Base-by-base conservation (phyloP, 2,113 vertebrate genomes). In the Lagopus leucura region DNA sequence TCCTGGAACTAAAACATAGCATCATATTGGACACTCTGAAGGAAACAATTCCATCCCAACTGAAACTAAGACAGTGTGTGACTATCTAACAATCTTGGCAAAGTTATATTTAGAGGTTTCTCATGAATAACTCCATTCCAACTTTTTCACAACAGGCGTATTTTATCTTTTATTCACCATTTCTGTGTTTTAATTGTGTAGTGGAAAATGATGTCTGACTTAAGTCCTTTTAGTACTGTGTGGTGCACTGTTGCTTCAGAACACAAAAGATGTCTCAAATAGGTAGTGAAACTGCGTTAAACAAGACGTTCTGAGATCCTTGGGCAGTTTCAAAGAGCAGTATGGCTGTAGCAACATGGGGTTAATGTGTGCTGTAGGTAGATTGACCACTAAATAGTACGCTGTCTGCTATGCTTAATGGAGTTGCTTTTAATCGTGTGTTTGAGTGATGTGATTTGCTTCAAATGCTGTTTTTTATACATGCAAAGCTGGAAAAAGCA, bases 401-500 rank as follows among this genome's bases (percentile, higher is more conserved):
- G 76, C 42, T 80, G n/a, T 43, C 21, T 43, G 8, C 45, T 69
- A 30, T 12, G 19, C 24, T 92, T 78, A 65, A 0, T 47, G 47
- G 24, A 81, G 18, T 36, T 67, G 32, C 28, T 57, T 90, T 84
- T 76, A 76, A 76, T 92, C 2, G 1, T 20, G 30, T 40, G 52
- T 82, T 95, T 91, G 28, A 34, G 5, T 86, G 63, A 28, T 13
- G 24, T 67, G 6, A 64, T 91, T 82, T 87, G 47, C 88, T 84
- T 94, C 78, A 87, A 55, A 79, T 79, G 54, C 71, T 82, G 36
- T 85, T 73, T 92, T 27, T 82, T 2, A 6, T 47, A 70, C 25
- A 25, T 50, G 32, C 58, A 30, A 61, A 92, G 89, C 93, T 92
- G 84, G 93, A 93, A 89, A 89, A 78, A 74, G 57, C 42, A 40